Evolutionary conservation across 1,140 invertebrate species (phyloP).

Genomic region (Choristoneura fumiferana): DNA sequence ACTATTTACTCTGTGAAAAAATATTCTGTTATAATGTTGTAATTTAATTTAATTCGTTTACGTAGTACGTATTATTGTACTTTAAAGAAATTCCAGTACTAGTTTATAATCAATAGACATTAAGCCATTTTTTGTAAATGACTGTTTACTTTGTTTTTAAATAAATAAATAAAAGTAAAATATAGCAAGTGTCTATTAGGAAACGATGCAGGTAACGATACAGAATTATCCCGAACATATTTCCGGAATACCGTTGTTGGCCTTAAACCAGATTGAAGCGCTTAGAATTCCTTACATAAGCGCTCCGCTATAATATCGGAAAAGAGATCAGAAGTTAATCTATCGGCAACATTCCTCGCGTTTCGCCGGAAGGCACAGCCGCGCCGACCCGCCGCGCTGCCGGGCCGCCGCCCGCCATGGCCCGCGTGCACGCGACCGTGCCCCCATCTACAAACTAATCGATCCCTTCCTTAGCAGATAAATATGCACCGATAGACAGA

Average conservation of each 20-base stretch:
- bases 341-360: conserved; percentile 75
- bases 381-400: conserved; percentile 39
- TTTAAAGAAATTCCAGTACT: too few relatives aligned
- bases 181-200: not conserved
- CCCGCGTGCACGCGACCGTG: conserved; percentile 51
- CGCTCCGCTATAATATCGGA: conserved; percentile 70
- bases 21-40: too few relatives aligned
- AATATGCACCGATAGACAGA: conserved; percentile 35
- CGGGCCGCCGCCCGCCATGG: conserved; percentile 43
- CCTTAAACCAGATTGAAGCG: conserved; percentile 65
- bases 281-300: conserved; percentile 73
- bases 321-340: conserved; percentile 78
- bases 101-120: too few relatives aligned
- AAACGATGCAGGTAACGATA: not conserved
- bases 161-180: too few relatives aligned
- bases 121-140: too few relatives aligned
- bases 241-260: conserved; percentile 44
- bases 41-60: too few relatives aligned
- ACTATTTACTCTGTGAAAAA: too few relatives aligned
- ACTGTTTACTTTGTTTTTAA: too few relatives aligned
- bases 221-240: conserved; percentile 35
- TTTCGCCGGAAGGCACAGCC: conserved; percentile 71
- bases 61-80: too few relatives aligned
- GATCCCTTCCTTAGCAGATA: conserved; percentile 52
- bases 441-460: conserved; percentile 51